Evolutionary conservation across 2,888 invertebrate species (phyloP).

Genomic region (Melanostoma mellinum): DNA sequence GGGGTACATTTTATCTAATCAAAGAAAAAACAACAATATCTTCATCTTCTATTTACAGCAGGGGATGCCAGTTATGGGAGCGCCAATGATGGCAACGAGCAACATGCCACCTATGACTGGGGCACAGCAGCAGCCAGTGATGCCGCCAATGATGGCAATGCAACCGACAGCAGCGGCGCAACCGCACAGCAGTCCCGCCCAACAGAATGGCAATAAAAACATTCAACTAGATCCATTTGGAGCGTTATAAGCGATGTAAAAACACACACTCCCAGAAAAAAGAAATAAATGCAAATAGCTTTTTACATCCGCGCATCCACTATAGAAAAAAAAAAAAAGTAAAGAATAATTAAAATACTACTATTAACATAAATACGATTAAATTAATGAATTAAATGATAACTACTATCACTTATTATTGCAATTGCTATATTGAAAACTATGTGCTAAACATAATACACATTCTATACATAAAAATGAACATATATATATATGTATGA

Average conservation of each 20-base stretch:
- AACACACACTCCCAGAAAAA: background rate
- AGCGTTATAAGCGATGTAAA: constrained; percentile 80
- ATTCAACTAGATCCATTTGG: constrained; percentile 84
- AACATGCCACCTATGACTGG: constrained; percentile 81
- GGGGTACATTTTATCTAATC: background rate
- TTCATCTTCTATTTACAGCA: constrained; percentile 75
- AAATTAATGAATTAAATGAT: constrained; percentile 55
- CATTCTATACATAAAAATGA: constrained; percentile 32
- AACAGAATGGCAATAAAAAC: constrained; percentile 80
- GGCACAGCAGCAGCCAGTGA: constrained; percentile 77
- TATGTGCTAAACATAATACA: constrained; percentile 64
- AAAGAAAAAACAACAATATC: constrained; percentile 4
- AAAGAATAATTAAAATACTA: constrained; percentile 15
- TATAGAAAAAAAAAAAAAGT: constrained; percentile 3
- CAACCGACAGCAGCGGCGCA: constrained; percentile 76
- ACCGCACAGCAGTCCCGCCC: constrained; percentile 78
- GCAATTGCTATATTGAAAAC: constrained; percentile 58
- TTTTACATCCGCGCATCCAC: constrained; percentile 52
- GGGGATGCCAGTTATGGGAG: constrained; percentile 82
- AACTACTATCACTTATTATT: constrained; percentile 58
- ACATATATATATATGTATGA: constrained; percentile 31
- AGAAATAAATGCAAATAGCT: constrained; percentile 9
- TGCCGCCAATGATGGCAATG: constrained; percentile 72
- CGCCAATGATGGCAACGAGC: constrained; percentile 79
- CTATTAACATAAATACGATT: constrained; percentile 45